Base-by-base conservation (phyloP, 2,797 vertebrate species). In the Neosalanx taihuensis region DNA sequence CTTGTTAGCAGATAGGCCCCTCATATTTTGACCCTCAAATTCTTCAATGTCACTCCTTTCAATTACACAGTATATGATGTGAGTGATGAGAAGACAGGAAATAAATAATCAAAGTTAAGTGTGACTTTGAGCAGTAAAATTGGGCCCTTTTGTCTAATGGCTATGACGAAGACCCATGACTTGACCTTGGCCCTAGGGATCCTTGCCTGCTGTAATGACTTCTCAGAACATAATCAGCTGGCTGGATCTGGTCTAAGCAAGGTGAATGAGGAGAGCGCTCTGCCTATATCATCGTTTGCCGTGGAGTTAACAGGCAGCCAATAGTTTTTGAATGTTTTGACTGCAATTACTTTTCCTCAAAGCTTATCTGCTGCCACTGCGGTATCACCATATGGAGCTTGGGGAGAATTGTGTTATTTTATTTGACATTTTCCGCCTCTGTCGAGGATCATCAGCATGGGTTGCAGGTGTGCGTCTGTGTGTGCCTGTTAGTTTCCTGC, bases 161-260 rank as follows among this genome's bases (percentile, higher is more conserved):
- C 65, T 30, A 67, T 53, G 49, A 53, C 65, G 18, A 56, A 53
- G 15, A 31, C 26, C 23, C 41, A 49, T 66, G 64, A 66, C 64
- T 41, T 37, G 23, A 49, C 41, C 23, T 41, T 66, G 64, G 46
- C 46, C 49, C 26, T 26, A 29, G 65, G 65, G 53, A 67, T 26
- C 64, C 46, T 46, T 30, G 15, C 46, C 23, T 53, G 53, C 65
- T 67, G 46, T 51, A 67, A 67, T 67, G 49, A 30, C 26, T 53
- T 67, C 30, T 67, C 46, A n/a, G 23, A 56, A 67, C 65, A 67
- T n/a, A 53, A 30, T 67, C 65, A 33, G 26, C 65, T 30, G 41
- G 46, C 37, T 65, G 49, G 37, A 26, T 41, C 64, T 49, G 37
- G 64, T 26, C 20, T 23, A 23, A 66, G 41, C 6, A 15, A 30